phyloP scores from a whole-genome alignment of 1,140 invertebrate genomes.

The Zaprionus kolodkinae region DNA sequence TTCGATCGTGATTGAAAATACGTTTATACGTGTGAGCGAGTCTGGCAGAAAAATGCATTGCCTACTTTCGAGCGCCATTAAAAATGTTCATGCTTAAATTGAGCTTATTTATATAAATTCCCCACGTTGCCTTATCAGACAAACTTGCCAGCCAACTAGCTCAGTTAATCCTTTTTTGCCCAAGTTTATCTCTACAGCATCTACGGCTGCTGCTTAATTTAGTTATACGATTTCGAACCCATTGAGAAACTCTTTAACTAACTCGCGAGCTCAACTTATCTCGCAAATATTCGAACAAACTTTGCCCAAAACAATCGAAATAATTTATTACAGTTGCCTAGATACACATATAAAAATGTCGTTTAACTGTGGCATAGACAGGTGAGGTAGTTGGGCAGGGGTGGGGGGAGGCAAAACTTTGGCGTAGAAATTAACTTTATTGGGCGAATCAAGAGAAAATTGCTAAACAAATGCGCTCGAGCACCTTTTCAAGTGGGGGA shows the following conservation, averaged over 20 bases:
- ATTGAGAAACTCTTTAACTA: constrained; percentile 15
- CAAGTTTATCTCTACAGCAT: constrained; percentile 4
- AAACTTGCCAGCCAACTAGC: not conserved
- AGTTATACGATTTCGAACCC: constrained; percentile 26
- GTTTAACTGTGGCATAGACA: constrained; percentile 51
- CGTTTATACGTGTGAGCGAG: too few relatives aligned
- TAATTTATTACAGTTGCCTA: constrained; percentile 49
- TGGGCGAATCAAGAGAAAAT: constrained; percentile 79
- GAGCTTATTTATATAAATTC: constrained; percentile 2
- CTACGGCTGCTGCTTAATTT: constrained; percentile 35
- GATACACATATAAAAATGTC: constrained; percentile 70
- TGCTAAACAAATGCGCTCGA: constrained; percentile 78
- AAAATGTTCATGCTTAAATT: not conserved
- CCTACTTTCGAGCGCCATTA: not conserved
- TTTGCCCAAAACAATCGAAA: constrained; percentile 47
- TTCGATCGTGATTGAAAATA: constrained; percentile 1
- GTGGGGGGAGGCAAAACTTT: constrained; percentile 37
- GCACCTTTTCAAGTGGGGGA: constrained; percentile 68
- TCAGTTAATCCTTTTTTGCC: constrained; percentile 23
- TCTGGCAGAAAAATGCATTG: not conserved
- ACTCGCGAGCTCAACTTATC: constrained; percentile 17
- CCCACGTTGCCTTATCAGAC: not conserved
- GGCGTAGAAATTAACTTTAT: constrained; percentile 73
- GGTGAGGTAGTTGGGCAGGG: not conserved
- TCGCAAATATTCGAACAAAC: constrained; percentile 24